phyloP scores from a whole-genome alignment of 2,113 vertebrate species.

The Aptenodytes forsteri region DNA sequence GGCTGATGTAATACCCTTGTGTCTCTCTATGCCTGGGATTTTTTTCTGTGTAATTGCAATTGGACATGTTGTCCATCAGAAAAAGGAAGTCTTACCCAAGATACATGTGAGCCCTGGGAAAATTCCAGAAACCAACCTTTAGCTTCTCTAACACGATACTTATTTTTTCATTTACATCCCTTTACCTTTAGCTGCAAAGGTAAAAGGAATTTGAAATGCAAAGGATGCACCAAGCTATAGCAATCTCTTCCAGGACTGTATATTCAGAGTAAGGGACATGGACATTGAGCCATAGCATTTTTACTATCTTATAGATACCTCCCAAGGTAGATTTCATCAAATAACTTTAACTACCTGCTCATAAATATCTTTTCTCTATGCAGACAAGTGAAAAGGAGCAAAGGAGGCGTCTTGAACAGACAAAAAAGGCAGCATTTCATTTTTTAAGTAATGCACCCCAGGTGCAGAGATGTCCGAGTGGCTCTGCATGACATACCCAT shows the following conservation, averaged over 20 bases:
- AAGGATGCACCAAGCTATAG: not conserved
- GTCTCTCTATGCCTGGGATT: not conserved
- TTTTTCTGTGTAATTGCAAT: not conserved
- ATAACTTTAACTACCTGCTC: not conserved
- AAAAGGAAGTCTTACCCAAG: not conserved
- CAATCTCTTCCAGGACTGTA: not conserved
- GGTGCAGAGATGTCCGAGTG: not conserved
- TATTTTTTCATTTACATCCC: not conserved
- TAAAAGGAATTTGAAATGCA: not conserved
- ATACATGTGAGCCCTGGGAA: not conserved
- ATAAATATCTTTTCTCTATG: not conserved
- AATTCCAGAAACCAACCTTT: not conserved
- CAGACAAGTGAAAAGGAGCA: not conserved
- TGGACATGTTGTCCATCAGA: not conserved
- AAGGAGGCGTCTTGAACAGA: not conserved
- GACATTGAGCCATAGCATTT: not conserved
- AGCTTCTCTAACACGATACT: not conserved
- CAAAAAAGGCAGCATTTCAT: not conserved
- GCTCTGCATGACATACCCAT: not conserved
- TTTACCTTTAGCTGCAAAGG: not conserved
- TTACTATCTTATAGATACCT: not conserved
- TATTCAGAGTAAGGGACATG: not conserved
- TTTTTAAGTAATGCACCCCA: not conserved
- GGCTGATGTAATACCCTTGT: not conserved
- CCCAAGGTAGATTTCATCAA: not conserved